Base-by-base conservation (phyloP, 2,113 vertebrate genomes). In the Microcebus ravelobensis region DNA sequence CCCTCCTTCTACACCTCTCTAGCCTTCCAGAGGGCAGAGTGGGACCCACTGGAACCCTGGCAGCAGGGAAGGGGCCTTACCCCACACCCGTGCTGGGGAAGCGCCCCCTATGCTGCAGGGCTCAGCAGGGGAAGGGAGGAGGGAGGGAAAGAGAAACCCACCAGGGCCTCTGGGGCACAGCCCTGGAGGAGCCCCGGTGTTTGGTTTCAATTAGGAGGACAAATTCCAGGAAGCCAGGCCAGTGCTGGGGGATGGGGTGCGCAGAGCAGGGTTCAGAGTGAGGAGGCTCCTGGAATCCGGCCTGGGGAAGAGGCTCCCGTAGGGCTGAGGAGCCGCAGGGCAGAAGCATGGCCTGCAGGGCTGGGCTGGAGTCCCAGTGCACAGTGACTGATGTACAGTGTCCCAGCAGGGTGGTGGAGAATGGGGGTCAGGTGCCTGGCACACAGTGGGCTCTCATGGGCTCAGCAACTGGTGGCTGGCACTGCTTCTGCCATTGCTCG, bases 171-270 rank as follows among this genome's bases (percentile, higher is more conserved):
- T 97, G 95, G 96, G 97, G 95, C 97, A 96, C 96, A 98, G 97
- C 97, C 97, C 97, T 97, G 6, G 83, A 98, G 97, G 96, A 97
- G 97, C 95, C 95, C 97, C 84, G 91, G 97, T 97, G 98, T 97
- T 98, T 98, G 98, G 98, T 98, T 97, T 97, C 98, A 98, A 98
- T 98, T 97, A 98, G 94, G 91, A 97, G 96, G 97, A 98, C 97
- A 97, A 97, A 97, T 98, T 98, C 97, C 98, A 98, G 97, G 98
- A 97, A 98, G 97, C 95, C 96, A 95, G 94, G 96, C 94, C 96
- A 97, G 97, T 90, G 97, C 96, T 97, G 82, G 97, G 96, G 95
- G 82, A 65, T 84, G 90, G 96, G 95, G 95, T 91, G 81, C 8
- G 3, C 89, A 77, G 86, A 85, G 76, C 93, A 57, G 45, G 93